Conservation (phyloP, 2,113 vertebrate genomes). For the Tachuris rubrigastra region DNA sequence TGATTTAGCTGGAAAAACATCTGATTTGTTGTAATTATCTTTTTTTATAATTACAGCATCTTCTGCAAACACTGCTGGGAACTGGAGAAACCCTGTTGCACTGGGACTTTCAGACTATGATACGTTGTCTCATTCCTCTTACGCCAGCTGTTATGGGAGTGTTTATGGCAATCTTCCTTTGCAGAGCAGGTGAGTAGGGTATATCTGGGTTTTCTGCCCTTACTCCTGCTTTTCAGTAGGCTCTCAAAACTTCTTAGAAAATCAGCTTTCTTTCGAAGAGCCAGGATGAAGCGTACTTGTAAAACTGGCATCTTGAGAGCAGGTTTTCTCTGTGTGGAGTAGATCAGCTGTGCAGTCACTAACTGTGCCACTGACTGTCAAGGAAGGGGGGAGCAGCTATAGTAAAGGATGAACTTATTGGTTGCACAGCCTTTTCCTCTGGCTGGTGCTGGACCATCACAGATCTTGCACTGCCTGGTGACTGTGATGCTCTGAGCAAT, state of each 20-base stretch:
- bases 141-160: constrained; percentile 77
- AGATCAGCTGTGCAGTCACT: not conserved
- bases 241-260: not conserved
- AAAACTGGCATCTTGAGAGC: not conserved
- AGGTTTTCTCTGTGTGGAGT: not conserved
- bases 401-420: not conserved
- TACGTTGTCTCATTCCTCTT: constrained; percentile 76
- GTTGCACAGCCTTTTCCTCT: not conserved
- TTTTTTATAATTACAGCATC: constrained; percentile 74
- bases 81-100: constrained; percentile 81
- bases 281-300: not conserved
- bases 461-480: not conserved
- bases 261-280: not conserved
- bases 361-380: accelerated
- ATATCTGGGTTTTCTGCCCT: not conserved
- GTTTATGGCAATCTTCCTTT: constrained; percentile 79
- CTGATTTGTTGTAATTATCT: not conserved
- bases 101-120: constrained; percentile 80
- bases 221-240: not conserved
- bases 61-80: constrained; percentile 78
- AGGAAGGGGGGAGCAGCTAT: accelerated
- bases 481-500: not conserved
- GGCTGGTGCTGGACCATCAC: not conserved
- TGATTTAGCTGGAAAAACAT: not conserved
- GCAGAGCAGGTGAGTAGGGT: constrained; percentile 86